Percentiles rank a stretch among this genome's conserved stretches.
Conservation (phyloP, 2,888 invertebrate genomes). For the Saturnia japonica region DNA sequence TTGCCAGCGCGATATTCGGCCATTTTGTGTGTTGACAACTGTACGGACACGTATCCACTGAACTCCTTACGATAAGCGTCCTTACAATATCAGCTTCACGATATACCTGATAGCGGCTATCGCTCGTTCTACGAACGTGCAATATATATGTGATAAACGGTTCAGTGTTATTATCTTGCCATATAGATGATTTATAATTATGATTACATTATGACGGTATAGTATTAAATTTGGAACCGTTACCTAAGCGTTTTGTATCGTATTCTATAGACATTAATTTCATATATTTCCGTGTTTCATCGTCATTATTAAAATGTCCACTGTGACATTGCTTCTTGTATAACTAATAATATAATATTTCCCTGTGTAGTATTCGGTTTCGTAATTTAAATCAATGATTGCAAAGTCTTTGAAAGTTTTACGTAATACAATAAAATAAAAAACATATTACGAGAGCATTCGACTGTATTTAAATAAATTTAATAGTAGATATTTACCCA, state of each 20-base stretch:
- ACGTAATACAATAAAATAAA: background rate
- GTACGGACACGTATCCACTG: slow-evolving; percentile 73
- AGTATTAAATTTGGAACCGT: slow-evolving; percentile 31
- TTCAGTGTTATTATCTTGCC: slow-evolving; percentile 46
- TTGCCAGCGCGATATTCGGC: slow-evolving; percentile 75
- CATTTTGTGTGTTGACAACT: slow-evolving; percentile 69
- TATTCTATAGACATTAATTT: background rate
- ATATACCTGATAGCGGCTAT: slow-evolving; percentile 69
- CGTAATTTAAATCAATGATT: background rate
- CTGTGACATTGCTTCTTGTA: background rate
- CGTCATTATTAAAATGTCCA: background rate
- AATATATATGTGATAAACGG: slow-evolving; percentile 46
- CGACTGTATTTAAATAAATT: background rate
- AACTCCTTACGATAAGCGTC: slow-evolving; percentile 67
- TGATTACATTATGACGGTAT: slow-evolving; percentile 31
- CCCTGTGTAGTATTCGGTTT: no score
- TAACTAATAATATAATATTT: background rate
- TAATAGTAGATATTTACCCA: no score
- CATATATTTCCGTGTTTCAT: background rate
- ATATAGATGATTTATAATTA: slow-evolving; percentile 56
- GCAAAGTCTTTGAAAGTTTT: background rate
- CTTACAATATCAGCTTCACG: slow-evolving; percentile 61
- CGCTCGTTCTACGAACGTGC: slow-evolving; percentile 55
- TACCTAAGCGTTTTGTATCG: slow-evolving; percentile 23
- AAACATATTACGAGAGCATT: background rate